Base-by-base conservation (phyloP, 1,140 invertebrate genomes). In the Archivesica marissinica region DNA sequence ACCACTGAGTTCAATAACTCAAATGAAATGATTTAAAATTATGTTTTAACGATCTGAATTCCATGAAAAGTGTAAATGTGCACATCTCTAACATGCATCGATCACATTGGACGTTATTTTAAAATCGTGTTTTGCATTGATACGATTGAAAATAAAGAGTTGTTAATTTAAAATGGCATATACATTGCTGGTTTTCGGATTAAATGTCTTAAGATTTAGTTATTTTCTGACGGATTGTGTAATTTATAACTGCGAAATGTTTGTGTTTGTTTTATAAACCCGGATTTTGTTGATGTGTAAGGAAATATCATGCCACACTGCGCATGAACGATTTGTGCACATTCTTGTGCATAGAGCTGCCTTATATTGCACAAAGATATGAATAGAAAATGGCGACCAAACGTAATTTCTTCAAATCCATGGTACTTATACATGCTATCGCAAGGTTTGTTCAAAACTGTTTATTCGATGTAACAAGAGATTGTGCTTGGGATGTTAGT, bases 341-440 rank as follows among this genome's bases (percentile, higher is more conserved):
- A 33, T 72, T 72, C 50, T 50, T 25, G 68, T 72, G 68, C 28
- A 17, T 72, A 17, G 41, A 47, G 68, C 15, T 52, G 50, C 4
- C 28, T 44, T 68, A 52, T 30, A 47, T 72, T 44, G 50, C 44
- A 33, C 15, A 9, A 28, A 72, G 68, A 28, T 72, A 72, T 72
- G 68, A 72, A 41, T 33, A 72, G 41, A 72, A 72, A 72, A 72
- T 72, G 68, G 68, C 68, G 3, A 28, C 68, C 68, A 72, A 72
- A 72, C 41, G n/a, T 72, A 44, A 72, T 72, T 50, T 72, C 68
- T 9, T 41, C 68, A 72, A 72, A 72, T 50, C 68, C 68, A 13
- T 72, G 68, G 68, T 47, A 47, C 28, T 72, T 33, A 47, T 72
- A 72, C n/a, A 72, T 72, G 68, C 39, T 72, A 15, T 33, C 68